Conservation (phyloP, 2,797 vertebrate species). For the Gephyroberyx darwinii region DNA sequence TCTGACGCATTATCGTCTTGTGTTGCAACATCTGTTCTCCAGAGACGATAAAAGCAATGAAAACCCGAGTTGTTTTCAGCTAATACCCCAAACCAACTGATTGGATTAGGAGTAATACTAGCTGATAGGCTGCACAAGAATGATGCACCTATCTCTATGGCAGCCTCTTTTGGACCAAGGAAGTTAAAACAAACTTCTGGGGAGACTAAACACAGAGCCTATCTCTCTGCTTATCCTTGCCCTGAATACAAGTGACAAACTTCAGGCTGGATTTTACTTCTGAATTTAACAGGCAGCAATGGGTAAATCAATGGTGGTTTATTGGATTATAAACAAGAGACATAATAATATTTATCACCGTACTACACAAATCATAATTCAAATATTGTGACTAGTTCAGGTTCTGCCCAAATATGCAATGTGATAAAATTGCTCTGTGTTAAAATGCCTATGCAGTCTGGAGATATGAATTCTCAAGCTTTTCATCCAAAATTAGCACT, state of each 20-base stretch:
- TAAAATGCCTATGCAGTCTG: background rate
- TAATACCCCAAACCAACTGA: constrained; percentile 16
- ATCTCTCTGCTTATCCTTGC: background rate
- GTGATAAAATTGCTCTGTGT: background rate
- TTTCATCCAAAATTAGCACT: constrained; percentile 58
- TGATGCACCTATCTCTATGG: constrained; percentile 4
- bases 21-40: constrained; percentile 64
- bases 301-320: constrained; percentile 1
- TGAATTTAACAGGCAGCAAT: background rate
- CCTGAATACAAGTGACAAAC: constrained; percentile 3
- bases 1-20: constrained; percentile 58
- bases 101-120: constrained; percentile 41
- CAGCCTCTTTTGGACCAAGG: constrained; percentile 12
- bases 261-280: background rate
- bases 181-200: constrained; percentile 20
- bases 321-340: background rate
- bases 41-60: constrained; percentile 37
- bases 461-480: constrained; percentile 58
- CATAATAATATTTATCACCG: background rate
- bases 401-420: background rate
- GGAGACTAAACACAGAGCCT: constrained; percentile 23
- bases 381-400: constrained; percentile 11
- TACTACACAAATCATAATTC: background rate
- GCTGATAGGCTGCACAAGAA: constrained; percentile 31
- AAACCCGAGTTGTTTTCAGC: constrained; percentile 31